These are phyloP conservation scores for Pavo muticus DNA, from an alignment of 2,113 vertebrate species.

Conservation along the genomic window DNA sequence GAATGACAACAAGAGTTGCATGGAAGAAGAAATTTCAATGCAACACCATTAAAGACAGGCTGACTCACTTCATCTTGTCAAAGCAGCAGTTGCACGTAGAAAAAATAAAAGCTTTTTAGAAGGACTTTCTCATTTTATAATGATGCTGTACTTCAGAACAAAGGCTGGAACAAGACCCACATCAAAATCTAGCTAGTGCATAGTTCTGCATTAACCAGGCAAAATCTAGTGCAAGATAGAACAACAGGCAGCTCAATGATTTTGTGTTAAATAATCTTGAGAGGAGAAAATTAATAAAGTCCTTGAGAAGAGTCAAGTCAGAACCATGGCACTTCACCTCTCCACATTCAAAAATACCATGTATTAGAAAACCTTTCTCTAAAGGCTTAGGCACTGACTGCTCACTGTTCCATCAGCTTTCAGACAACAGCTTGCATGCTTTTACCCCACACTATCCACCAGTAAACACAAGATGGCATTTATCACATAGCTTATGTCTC, in stretches of 20 bases:
- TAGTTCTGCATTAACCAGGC: background rate
- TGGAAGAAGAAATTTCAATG: slow-evolving; percentile 42
- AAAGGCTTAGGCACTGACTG: background rate
- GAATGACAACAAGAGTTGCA: slow-evolving; percentile 63
- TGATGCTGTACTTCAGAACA: background rate
- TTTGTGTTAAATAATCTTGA: background rate
- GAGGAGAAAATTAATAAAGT: background rate
- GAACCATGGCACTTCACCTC: background rate
- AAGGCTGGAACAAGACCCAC: background rate
- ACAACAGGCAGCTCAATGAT: background rate
- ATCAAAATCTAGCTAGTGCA: background rate
- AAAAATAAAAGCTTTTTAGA: slow-evolving; percentile 26
- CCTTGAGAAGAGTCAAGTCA: background rate
- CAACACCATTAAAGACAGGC: slow-evolving; percentile 40
- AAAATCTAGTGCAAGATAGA: background rate
- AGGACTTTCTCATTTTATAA: slow-evolving; percentile 1
- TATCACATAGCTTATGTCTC: background rate
- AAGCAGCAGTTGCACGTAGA: slow-evolving; percentile 4
- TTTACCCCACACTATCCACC: background rate
- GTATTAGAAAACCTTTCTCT: background rate
- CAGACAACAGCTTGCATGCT: background rate
- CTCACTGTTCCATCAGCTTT: background rate
- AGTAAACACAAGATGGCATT: background rate
- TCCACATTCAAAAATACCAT: background rate
- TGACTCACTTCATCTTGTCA: slow-evolving; percentile 36